Evolutionary conservation across 1,140 invertebrate genomes (phyloP), one percentile per base, ranked within the genome.

Genomic region (Papilio machaon): DNA sequence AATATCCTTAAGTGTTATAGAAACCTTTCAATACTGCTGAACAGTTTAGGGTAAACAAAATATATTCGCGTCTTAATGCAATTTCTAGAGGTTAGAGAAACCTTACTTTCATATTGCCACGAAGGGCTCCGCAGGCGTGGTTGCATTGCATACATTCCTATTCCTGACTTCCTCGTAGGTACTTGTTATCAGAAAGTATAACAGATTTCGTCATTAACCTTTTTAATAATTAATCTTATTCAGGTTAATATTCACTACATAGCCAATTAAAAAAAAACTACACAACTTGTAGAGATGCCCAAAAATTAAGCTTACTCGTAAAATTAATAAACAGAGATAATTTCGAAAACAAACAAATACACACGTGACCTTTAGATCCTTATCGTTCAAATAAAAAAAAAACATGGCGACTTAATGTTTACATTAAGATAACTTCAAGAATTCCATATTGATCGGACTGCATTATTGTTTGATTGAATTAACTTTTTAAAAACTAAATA

Each of bases 61-160:
- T 64, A 30, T 70, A 10, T 35, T 70, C 81, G 77, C 80, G 82
- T 82, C 85, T 76, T 81, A 87, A 80, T 89, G 85, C 86, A 90
- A 87, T 58, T 58, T 19, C 82, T 70, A 38, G 86, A 90, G 85
- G 85, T 84, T 85, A 35, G 80, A 80, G 74, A 76, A 82, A 83
- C 83, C 54, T 80, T 80, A 81, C 89, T 89, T 82, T 89, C 82
- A 81, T 82, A 67, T 43, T 52, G 74, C 15, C 35, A 86, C 85
- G 81, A 85, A 87, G 86, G 85, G 83, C 85, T 81, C 84, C 81
- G 82, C 84, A 91, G 88, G 88, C 88, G 89, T 88, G 90, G 85
- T 81, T 84, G 81, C 30, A 70, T 70, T 70, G 35, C 64, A 35
- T 83, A 84, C 88, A 88, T 87, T 90, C 86, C 85, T 75, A 64